Percentiles rank a stretch among this genome's conserved stretches.
Conservation (phyloP, 2,797 vertebrate genomes). For the Ctenosaura bakeri region DNA sequence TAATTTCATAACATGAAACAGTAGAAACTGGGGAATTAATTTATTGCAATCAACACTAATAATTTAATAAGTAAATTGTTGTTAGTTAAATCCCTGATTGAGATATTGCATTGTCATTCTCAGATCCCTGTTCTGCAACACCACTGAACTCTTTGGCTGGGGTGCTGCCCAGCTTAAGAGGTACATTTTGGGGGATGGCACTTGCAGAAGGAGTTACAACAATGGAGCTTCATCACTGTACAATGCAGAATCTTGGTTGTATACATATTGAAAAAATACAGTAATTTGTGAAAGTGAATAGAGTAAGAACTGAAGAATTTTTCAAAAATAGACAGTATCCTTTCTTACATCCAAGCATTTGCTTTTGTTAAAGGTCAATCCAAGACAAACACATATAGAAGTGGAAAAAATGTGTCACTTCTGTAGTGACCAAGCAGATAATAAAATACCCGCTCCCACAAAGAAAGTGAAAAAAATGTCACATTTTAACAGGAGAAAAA, state of each 20-base stretch:
- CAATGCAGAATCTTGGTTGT: neutral
- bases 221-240: no score
- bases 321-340: slow-evolving; percentile 3
- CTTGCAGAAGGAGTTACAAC: no score
- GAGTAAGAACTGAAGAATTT: slow-evolving; percentile 3
- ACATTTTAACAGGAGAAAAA: slow-evolving; percentile 49
- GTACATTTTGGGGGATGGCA: no score
- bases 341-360: neutral
- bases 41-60: no score
- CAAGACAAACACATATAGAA: slow-evolving; percentile 57
- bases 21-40: no score
- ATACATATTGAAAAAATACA: neutral
- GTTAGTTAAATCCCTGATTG: no score
- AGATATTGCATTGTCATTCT: no score
- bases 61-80: no score
- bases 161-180: no score
- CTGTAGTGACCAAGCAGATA: slow-evolving; percentile 44
- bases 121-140: no score
- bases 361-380: neutral
- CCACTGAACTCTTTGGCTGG: no score
- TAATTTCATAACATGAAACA: no score
- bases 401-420: slow-evolving; percentile 42
- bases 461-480: slow-evolving; percentile 67
- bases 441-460: slow-evolving; percentile 54
- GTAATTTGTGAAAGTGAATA: slow-evolving; percentile 32